Percentiles rank a stretch among this genome's conserved stretches.
Evolutionary conservation across 2,113 vertebrate species (phyloP).

Genomic region (Indicator indicator): DNA sequence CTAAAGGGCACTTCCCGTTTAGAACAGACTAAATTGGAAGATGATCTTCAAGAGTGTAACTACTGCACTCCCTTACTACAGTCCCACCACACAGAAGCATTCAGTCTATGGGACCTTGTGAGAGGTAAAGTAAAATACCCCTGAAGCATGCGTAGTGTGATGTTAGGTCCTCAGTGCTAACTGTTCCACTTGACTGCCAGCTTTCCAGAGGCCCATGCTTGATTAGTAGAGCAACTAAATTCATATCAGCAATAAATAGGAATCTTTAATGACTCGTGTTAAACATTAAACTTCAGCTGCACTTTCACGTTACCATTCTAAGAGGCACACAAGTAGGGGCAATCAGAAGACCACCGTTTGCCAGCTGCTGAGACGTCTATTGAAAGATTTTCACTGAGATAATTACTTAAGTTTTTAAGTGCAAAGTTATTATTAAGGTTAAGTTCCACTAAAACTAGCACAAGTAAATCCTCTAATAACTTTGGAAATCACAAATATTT

Average conservation of each 20-base stretch:
- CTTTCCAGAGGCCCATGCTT: background rate
- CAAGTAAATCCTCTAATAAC: background rate
- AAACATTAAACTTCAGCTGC: background rate
- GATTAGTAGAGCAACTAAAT: background rate
- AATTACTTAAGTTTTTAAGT: background rate
- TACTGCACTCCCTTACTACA: background rate
- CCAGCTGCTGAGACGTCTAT: background rate
- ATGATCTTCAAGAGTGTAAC: background rate
- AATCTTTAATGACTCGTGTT: background rate
- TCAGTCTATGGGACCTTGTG: background rate
- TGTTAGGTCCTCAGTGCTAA: background rate
- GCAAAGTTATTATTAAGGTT: background rate
- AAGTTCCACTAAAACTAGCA: background rate
- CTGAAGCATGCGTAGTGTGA: fast-evolving
- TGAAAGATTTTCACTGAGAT: background rate
- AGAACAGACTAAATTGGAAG: background rate
- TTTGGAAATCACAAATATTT: background rate
- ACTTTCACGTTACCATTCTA: background rate
- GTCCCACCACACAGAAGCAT: background rate
- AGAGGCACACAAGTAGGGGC: background rate
- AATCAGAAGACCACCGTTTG: background rate
- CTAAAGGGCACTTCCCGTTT: background rate
- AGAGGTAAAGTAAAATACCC: background rate
- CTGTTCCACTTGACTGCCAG: background rate
- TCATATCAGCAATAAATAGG: background rate